Percentiles rank a stretch among this genome's conserved stretches.
phyloP scores from a whole-genome alignment of 2,797 vertebrate species.

The Rhinichthys osculus region DNA sequence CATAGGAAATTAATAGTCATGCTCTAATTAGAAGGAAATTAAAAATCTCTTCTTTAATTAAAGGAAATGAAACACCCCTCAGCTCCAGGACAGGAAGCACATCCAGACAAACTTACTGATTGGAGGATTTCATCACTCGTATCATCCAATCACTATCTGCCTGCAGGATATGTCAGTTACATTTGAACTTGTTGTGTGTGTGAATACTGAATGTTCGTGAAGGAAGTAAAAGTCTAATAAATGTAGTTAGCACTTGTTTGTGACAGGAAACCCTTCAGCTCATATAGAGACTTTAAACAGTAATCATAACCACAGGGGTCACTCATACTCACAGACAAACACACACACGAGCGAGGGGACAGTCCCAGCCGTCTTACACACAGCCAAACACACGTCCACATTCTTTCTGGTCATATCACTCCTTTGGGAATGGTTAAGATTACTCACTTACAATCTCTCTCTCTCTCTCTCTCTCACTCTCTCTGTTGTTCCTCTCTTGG shows the following conservation, averaged over 20 bases:
- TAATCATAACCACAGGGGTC: constrained; percentile 43
- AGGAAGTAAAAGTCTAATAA: constrained; percentile 68
- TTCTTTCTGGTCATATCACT: constrained; percentile 51
- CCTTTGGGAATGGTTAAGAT: constrained; percentile 52
- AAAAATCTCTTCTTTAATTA: constrained; percentile 72
- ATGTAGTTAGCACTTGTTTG: constrained; percentile 74
- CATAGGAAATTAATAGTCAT: constrained; percentile 52
- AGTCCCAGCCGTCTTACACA: constrained; percentile 45
- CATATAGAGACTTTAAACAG: constrained; percentile 70
- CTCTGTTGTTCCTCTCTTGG: constrained; percentile 44
- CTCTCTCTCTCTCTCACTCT: background rate
- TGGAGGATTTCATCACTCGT: constrained; percentile 10
- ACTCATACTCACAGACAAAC: constrained; percentile 22
- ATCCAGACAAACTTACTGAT: constrained; percentile 67
- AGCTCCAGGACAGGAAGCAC: constrained; percentile 56
- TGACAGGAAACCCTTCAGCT: constrained; percentile 78
- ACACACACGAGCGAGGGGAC: constrained; percentile 48
- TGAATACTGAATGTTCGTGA: constrained; percentile 17
- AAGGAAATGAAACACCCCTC: constrained; percentile 65
- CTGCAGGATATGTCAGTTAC: constrained; percentile 13
- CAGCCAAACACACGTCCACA: constrained; percentile 53
- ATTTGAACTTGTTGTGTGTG: background rate
- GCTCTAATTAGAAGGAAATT: constrained; percentile 61
- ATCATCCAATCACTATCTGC: constrained; percentile 33
- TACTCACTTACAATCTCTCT: constrained; percentile 41